Conservation (phyloP, 2,888 invertebrate genomes). For the Tupiocoris notatus region DNA sequence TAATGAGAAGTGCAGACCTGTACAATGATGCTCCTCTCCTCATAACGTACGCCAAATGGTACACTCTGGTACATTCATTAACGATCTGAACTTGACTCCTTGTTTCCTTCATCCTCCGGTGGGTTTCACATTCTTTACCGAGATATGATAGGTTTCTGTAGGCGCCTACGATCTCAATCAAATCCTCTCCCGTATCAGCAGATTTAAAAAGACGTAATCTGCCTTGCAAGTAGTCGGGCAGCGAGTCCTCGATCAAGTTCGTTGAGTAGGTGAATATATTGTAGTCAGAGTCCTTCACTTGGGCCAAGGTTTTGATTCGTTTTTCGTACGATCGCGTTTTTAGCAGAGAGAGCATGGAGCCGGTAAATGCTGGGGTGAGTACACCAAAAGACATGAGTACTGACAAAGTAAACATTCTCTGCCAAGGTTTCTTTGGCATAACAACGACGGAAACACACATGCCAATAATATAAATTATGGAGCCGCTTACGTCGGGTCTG, state of each 20-base stretch:
- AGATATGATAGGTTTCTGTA: constrained; percentile 14
- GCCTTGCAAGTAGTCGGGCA: not conserved
- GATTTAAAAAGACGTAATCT: not conserved
- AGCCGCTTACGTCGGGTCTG: not conserved
- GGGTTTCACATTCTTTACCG: constrained; percentile 17
- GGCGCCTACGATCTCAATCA: not conserved
- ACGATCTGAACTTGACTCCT: not conserved
- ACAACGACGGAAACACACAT: constrained; percentile 9
- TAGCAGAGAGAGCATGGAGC: constrained; percentile 6
- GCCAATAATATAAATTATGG: constrained; percentile 1
- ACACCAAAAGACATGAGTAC: not conserved
- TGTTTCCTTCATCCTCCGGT: not conserved
- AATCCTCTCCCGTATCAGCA: not conserved
- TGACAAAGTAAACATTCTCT: constrained; percentile 1
- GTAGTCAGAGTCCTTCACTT: not conserved
- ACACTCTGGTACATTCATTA: constrained; percentile 5
- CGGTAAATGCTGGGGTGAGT: constrained; percentile 1
- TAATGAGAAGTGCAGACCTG: too few species aligned
- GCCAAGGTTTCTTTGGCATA: constrained; percentile 1
- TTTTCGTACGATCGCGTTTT: constrained; percentile 20
- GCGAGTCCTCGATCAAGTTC: constrained; percentile 10
- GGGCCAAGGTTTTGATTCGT: constrained; percentile 10
- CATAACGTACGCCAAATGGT: constrained; percentile 13
- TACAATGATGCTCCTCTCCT: constrained; percentile 1
- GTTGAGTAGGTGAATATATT: constrained; percentile 2